A percentile compares a stretch with the other conserved stretches of the same genome.
These are phyloP conservation scores for Chionis minor DNA, from an alignment of 2,113 vertebrate species.

Conservation along the genomic window DNA sequence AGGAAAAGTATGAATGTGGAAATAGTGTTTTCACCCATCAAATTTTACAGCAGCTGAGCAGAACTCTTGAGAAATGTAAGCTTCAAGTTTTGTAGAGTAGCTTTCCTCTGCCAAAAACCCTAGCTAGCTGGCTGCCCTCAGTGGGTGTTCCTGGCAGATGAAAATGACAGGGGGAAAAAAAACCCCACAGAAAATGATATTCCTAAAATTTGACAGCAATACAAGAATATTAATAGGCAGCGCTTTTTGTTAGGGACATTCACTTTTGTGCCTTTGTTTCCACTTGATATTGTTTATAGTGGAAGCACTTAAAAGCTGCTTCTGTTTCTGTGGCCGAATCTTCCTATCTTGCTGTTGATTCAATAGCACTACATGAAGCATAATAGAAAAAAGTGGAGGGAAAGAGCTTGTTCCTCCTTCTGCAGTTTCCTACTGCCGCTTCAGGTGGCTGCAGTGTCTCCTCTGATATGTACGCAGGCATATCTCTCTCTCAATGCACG, in stretches of 20 bases:
- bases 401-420: background rate
- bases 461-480: background rate
- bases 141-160: background rate
- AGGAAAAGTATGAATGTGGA: background rate
- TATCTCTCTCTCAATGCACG: background rate
- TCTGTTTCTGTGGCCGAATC: background rate
- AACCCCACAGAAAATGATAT: background rate
- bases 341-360: background rate
- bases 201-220: background rate
- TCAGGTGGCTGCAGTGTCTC: background rate
- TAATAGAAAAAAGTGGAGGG: background rate
- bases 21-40: background rate
- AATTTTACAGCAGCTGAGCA: constrained; percentile 2
- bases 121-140: background rate
- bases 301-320: background rate
- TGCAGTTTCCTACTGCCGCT: background rate
- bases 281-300: background rate
- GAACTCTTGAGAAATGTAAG: background rate
- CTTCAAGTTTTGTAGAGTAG: background rate
- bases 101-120: background rate
- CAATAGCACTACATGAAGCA: background rate
- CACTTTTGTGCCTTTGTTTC: background rate
- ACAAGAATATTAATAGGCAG: background rate
- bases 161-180: background rate
- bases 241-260: background rate